Percentiles rank a stretch among this genome's conserved stretches.
Evolutionary conservation across 1,140 invertebrate species (phyloP).

Genomic region (Tribolium madens): DNA sequence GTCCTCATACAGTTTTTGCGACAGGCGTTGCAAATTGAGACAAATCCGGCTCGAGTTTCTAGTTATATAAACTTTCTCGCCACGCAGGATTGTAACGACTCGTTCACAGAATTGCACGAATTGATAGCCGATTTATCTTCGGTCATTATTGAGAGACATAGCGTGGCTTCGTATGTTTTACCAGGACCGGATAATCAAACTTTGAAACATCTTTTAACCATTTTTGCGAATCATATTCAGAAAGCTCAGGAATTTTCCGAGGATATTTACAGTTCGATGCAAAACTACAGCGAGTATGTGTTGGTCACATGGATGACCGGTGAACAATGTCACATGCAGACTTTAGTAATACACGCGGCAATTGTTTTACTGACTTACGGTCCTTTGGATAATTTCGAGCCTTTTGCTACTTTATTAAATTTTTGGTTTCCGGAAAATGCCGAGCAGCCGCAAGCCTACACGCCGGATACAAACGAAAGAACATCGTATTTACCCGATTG

Average conservation of each 20-base stretch:
- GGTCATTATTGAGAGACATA: constrained; percentile 92
- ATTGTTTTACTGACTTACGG: constrained; percentile 92
- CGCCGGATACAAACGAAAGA: constrained; percentile 88
- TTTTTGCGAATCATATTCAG: constrained; percentile 83
- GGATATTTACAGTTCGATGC: constrained; percentile 76
- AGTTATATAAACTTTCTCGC: constrained; percentile 92
- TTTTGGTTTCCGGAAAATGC: constrained; percentile 80
- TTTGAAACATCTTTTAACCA: constrained; percentile 81
- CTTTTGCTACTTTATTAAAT: constrained; percentile 79
- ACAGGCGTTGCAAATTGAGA: constrained; percentile 92
- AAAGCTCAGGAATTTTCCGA: constrained; percentile 75
- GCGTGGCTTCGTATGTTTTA: constrained; percentile 86
- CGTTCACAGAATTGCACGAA: constrained; percentile 74
- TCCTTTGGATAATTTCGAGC: constrained; percentile 69
- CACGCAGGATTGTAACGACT: constrained; percentile 76
- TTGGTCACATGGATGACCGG: constrained; percentile 88
- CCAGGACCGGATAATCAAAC: constrained; percentile 75
- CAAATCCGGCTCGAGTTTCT: constrained; percentile 84
- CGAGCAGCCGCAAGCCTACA: constrained; percentile 81
- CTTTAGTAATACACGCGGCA: constrained; percentile 92
- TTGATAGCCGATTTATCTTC: constrained; percentile 85
- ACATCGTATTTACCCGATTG: constrained; percentile 92
- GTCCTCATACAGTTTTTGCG: constrained; percentile 79
- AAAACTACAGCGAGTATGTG: constrained; percentile 76
- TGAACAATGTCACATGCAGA: constrained; percentile 86